Evolutionary conservation across 2,888 invertebrate species (phyloP), one percentile per base, ranked within the genome.

Genomic region (Thalpophila matura): DNA sequence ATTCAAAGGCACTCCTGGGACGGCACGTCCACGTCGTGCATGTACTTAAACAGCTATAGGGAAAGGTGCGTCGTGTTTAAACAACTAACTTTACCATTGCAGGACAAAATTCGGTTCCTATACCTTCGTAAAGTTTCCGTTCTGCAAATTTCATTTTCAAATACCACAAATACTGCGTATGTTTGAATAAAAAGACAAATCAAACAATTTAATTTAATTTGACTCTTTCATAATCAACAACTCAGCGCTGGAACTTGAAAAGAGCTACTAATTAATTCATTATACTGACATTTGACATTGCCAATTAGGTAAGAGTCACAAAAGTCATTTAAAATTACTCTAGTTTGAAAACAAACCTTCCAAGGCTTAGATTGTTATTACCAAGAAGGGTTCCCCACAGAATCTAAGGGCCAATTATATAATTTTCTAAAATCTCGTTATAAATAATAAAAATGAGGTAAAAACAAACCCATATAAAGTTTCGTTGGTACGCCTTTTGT

Each of bases 191-290:
- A 53, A 51, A 22, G 20, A 14, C n/a, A 47, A 45, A 67, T 26
- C 12, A 18, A 46, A 55, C 60, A 49, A 40, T 43, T 16, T 9
- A 69, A 40, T 56, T 47, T 16, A 22, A 49, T 66, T 53, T 55
- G 5, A 12, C 29, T 53, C 40, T 63, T 60, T 62, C 18, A 40
- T 43, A 40, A 20, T n/a, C 12, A 49, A 51, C 40, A 57, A 74
- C 56, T 58, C 35, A 45, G 43, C 47, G 27, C 46, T 14, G 53
- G 16, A 59, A 66, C 38, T 55, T 43, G 40, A 46, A 73, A 72
- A 54, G 56, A 63, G 26, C 54, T 64, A 63, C 54, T 64, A 63
- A 70, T 64, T 78, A 59, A 51, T 59, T 61, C 6, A 58, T 75
- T 68, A 61, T 35, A 38, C 46, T 62, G 55, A 42, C 35, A 45